Base-by-base conservation (phyloP, 2,797 vertebrate species). In the Coregonus ussuriensis region DNA sequence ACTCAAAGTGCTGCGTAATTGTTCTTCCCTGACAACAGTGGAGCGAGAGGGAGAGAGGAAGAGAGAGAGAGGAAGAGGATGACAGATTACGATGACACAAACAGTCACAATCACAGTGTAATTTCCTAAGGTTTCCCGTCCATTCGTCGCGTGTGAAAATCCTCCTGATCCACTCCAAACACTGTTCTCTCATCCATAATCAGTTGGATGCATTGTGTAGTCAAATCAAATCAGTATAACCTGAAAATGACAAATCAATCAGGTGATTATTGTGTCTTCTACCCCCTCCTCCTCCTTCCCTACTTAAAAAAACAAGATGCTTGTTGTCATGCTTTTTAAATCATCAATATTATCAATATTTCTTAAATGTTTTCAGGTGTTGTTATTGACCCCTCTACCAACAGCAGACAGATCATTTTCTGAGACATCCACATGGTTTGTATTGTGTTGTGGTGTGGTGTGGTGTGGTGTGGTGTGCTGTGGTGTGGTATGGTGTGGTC, bases 281-380 rank as follows among this genome's bases (percentile, higher is more conserved):
- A 25, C n/a, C 35, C 7, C 31, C 15, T 35, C 71, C 31, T 56
- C 16, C 4, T 15, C 4, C 41, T 9, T 53, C 11, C 25, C n/a
- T 72, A 25, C 11, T 16, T 29, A 25, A 59, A 31, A 31, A 6
- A 41, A 1, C 5, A 5, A 18, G 14, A 6, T 18, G 3, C 5
- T 15, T 25, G 25, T 16, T 18, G 47, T 14, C 15, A 62, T 62
- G 54, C 11, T 15, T 35, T 74, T 6, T 37, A n/a, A 81, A 67
- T 76, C 29, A 54, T 53, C 54, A 82, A 84, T n/a, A 16, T 6
- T 16, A 18, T 18, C 54, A 56, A 18, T 56, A 56, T 31, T 76
- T 79, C 71, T 59, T 59, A 84, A 80, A 81, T 76, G 76, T 18
- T 83, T 75, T 79, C 77, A 83, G 75, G 74, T 80, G 79, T 74